A percentile compares a stretch with the other conserved stretches of the same genome.
Evolutionary conservation across 2,888 invertebrate species (phyloP).

Genomic region (Trypoxylon attenuatum): DNA sequence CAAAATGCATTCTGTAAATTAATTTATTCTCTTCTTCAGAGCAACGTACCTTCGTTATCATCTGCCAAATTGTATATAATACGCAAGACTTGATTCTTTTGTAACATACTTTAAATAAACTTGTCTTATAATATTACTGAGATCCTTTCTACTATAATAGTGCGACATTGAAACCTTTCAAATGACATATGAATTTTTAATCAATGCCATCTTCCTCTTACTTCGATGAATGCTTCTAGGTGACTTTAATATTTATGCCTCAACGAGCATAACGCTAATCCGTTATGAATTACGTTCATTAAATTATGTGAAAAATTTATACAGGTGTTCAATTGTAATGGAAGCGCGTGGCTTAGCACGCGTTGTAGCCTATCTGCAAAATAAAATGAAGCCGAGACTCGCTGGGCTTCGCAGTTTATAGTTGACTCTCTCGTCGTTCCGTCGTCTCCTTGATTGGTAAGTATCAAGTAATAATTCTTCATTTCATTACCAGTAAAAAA

Average conservation of each 20-base stretch:
- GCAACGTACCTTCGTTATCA: no score
- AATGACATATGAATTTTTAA: not conserved
- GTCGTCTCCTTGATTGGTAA: not conserved
- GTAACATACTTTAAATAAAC: not conserved
- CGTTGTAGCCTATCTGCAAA: not conserved
- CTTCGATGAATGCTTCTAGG: not conserved
- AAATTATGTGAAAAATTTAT: not conserved
- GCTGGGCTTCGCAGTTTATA: not conserved
- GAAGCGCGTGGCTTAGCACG: conserved; percentile 19
- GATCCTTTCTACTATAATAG: not conserved
- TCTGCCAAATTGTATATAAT: not conserved
- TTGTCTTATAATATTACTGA: not conserved
- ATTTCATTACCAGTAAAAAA: no score
- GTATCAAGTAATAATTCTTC: no score
- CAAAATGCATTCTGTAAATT: not conserved
- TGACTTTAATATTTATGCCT: not conserved
- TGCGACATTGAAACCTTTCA: not conserved
- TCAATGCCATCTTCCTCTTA: not conserved
- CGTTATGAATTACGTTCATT: not conserved
- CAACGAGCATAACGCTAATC: not conserved
- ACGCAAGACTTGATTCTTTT: not conserved
- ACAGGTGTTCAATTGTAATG: conserved; percentile 21
- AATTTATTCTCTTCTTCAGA: no score
- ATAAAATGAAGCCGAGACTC: conserved; percentile 1
- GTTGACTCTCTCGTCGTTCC: not conserved